Percentiles rank a stretch among this genome's conserved stretches.
Conservation (phyloP, 2,888 invertebrate genomes). For the Psylliodes chrysocephalus region DNA sequence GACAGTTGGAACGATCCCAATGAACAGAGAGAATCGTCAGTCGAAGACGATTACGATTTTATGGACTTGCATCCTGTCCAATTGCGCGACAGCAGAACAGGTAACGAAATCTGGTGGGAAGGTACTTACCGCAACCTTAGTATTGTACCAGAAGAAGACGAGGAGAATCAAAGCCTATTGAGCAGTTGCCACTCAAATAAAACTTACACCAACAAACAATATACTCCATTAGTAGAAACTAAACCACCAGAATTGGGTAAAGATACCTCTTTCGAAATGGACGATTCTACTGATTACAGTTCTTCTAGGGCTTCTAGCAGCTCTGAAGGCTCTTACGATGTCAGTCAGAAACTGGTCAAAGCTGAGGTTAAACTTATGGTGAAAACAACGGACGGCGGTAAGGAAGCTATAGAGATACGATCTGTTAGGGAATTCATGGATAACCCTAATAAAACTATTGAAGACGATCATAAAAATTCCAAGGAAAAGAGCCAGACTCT, state of each 20-base stretch:
- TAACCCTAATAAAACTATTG: constrained; percentile 31
- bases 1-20: constrained; percentile 44
- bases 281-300: constrained; percentile 37
- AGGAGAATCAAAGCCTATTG: constrained; percentile 58
- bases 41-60: constrained; percentile 57
- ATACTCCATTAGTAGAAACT: constrained; percentile 31
- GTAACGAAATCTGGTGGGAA: constrained; percentile 62
- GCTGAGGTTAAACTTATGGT: constrained; percentile 67
- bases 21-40: constrained; percentile 41
- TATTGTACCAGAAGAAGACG: constrained; percentile 63
- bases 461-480: constrained; percentile 8
- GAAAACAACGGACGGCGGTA: constrained; percentile 64
- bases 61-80: constrained; percentile 52
- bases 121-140: constrained; percentile 63
- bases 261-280: constrained; percentile 23
- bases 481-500: constrained; percentile 49
- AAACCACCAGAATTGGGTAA: constrained; percentile 17
- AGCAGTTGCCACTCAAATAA: constrained; percentile 52
- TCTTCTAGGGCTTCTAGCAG: constrained; percentile 42
- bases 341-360: constrained; percentile 58
- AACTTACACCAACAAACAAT: constrained; percentile 39
- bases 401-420: constrained; percentile 66
- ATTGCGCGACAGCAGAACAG: constrained; percentile 44
- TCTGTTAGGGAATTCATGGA: constrained; percentile 62
- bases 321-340: constrained; percentile 53